phyloP scores from a whole-genome alignment of 2,797 vertebrate genomes.

The Cottoperca gobio region DNA sequence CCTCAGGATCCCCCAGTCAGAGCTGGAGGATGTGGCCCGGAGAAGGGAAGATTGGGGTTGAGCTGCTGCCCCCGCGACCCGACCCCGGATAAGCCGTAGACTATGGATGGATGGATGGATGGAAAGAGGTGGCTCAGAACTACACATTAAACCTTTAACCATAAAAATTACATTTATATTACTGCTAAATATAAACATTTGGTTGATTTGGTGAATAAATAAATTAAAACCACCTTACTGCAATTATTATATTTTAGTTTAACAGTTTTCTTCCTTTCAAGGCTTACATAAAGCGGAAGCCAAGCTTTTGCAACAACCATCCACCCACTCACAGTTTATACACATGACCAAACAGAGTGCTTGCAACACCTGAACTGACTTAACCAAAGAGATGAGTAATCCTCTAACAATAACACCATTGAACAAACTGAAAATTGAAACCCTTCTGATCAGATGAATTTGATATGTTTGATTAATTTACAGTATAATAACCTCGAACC shows the following conservation, averaged over 20 bases:
- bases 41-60: too few species aligned
- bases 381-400: constrained; percentile 15
- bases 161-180: too few species aligned
- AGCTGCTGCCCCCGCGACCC: too few species aligned
- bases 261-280: background rate
- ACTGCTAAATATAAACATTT: background rate
- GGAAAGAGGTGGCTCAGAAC: too few species aligned
- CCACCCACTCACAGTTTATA: constrained; percentile 40
- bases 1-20: too few species aligned
- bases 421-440: constrained; percentile 35
- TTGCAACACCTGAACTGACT: constrained; percentile 36
- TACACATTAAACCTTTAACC: too few species aligned
- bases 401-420: background rate
- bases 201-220: too few species aligned
- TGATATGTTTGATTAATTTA: background rate
- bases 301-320: constrained; percentile 16
- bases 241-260: background rate
- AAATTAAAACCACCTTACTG: background rate
- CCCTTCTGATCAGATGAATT: background rate
- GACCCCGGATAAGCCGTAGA: too few species aligned
- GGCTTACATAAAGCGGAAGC: background rate
- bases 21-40: too few species aligned
- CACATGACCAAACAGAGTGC: constrained; percentile 35
- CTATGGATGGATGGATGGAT: too few species aligned
- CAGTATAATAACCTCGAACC: background rate